These are phyloP conservation scores for Anolis sagrei DNA, from an alignment of 2,113 vertebrate species.

Conservation along the genomic window DNA sequence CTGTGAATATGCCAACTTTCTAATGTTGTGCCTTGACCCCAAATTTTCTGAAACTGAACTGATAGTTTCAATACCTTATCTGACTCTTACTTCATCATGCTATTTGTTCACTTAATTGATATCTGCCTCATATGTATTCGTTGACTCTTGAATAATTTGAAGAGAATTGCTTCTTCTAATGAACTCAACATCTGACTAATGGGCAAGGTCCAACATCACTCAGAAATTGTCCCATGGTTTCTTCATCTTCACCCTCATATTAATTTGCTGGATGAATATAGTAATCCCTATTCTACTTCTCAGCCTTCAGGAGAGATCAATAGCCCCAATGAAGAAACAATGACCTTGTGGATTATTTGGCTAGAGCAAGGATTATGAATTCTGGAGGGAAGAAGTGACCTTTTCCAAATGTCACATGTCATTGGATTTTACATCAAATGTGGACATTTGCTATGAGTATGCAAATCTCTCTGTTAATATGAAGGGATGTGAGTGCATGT, in stretches of 20 bases:
- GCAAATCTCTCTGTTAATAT: conserved; percentile 97
- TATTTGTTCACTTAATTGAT: background rate
- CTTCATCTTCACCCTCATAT: background rate
- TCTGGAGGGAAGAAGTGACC: conserved; percentile 93
- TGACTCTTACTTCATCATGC: conserved; percentile 1
- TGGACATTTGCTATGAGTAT: conserved; percentile 98
- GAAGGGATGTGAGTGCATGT: conserved; percentile 78
- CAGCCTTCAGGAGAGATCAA: conserved; percentile 33
- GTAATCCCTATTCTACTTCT: background rate
- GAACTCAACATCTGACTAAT: background rate
- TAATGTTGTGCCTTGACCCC: background rate
- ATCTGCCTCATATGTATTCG: background rate
- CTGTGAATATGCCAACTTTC: background rate
- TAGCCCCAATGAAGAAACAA: conserved; percentile 39
- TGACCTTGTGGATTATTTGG: conserved; percentile 65
- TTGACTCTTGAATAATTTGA: background rate
- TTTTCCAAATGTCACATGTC: conserved; percentile 99
- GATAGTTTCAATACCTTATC: background rate
- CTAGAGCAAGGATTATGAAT: conserved; percentile 82
- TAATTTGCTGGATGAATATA: background rate
- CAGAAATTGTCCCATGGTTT: background rate
- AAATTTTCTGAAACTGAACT: background rate
- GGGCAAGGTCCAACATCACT: background rate
- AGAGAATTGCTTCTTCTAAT: conserved; percentile 3
- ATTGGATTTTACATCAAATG: conserved; percentile 99